Conservation (phyloP, 1,140 invertebrate species). For the Heliconius hermathena region DNA sequence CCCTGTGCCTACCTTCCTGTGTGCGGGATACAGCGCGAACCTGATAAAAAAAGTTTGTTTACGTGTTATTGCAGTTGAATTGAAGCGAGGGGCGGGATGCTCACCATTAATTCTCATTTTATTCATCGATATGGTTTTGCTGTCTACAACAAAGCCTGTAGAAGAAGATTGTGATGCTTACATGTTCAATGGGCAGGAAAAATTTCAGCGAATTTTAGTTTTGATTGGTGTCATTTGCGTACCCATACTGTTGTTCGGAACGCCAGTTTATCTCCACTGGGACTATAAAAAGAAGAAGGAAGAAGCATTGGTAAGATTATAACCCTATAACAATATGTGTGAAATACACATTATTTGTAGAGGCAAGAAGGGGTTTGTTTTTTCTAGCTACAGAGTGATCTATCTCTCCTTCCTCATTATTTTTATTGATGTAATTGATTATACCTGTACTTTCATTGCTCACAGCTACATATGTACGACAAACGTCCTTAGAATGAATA, state of each 20-base stretch:
- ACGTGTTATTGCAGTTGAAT: slow-evolving; percentile 46
- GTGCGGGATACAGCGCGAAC: too few species aligned
- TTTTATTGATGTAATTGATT: too few species aligned
- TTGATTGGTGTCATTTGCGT: slow-evolving; percentile 91
- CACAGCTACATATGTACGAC: too few species aligned
- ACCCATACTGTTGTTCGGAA: slow-evolving; percentile 96
- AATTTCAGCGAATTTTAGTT: slow-evolving; percentile 91
- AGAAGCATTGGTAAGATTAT: slow-evolving; percentile 42
- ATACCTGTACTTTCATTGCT: too few species aligned
- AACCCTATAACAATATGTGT: background rate
- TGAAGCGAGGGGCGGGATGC: slow-evolving; percentile 80
- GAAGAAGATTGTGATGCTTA: slow-evolving; percentile 79
- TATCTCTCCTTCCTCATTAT: too few species aligned
- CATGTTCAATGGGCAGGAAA: slow-evolving; percentile 86
- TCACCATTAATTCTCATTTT: slow-evolving; percentile 94
- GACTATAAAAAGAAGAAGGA: slow-evolving; percentile 79
- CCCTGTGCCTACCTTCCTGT: too few species aligned
- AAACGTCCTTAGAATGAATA: background rate
- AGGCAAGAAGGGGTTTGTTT: background rate
- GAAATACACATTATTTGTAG: too few species aligned
- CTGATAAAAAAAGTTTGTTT: background rate
- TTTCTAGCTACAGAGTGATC: background rate
- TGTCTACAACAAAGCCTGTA: slow-evolving; percentile 84
- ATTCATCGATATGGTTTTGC: slow-evolving; percentile 95
- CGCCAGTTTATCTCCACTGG: slow-evolving; percentile 90